Evolutionary conservation across 2,797 vertebrate species (phyloP).

Genomic region (Knipowitschia caucasica): DNA sequence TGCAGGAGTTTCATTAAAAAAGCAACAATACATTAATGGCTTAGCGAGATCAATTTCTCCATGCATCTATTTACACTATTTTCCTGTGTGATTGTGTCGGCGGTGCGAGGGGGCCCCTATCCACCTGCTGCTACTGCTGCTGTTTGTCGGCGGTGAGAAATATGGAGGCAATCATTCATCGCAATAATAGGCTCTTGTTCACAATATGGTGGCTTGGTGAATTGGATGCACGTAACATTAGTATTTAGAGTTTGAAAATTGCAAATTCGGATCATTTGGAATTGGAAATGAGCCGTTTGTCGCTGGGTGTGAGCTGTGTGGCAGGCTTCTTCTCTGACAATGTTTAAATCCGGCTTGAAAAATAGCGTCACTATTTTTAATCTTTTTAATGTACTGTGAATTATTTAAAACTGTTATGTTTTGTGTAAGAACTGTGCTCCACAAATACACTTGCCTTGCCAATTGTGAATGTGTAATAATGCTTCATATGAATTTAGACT

Average conservation of each 20-base stretch:
- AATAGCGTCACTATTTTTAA: no score
- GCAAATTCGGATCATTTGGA: not conserved
- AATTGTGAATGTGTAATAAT: no score
- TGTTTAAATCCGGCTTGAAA: no score
- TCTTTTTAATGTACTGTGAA: no score
- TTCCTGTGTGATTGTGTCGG: constrained; percentile 16
- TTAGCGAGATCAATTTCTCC: constrained; percentile 55
- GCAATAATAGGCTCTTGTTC: constrained; percentile 4
- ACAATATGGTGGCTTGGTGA: constrained; percentile 22
- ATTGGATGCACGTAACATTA: constrained; percentile 6
- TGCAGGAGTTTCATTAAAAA: constrained; percentile 65
- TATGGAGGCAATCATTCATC: constrained; percentile 21
- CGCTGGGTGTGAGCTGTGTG: not conserved
- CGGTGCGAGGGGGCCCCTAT: constrained; percentile 3
- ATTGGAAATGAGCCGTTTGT: not conserved
- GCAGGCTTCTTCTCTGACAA: no score
- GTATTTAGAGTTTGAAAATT: constrained; percentile 1
- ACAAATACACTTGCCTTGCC: no score
- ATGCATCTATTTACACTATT: constrained; percentile 52
- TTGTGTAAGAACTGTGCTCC: no score
- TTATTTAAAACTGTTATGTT: no score
- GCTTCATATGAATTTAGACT: no score
- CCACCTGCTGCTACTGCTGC: constrained; percentile 18
- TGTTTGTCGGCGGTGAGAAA: constrained; percentile 20
- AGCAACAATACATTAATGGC: constrained; percentile 54